Evolutionary conservation across 2,888 invertebrate genomes (phyloP), one percentile per base, ranked within the genome.

Genomic region (Nemurella pictetii): DNA sequence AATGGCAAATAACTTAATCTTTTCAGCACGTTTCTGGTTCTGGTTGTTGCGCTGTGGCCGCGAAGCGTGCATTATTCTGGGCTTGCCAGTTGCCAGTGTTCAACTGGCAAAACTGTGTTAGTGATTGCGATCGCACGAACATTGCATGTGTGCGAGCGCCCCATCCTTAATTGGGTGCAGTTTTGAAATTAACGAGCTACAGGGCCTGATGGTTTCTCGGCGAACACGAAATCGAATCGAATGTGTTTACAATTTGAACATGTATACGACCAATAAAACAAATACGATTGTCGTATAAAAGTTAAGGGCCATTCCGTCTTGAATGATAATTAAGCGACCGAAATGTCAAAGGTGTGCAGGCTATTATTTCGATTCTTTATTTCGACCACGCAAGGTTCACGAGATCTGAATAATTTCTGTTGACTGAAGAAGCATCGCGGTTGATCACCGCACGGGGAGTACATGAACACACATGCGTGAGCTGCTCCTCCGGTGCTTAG

Each of bases 1-100:
- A 75, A 75, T 75, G 75, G 75, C 75, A 75, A 75, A 75, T 75
- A 75, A 75, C 75, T 75, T 75, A 75, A 75, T 75, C 75, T 75
- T 75, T 75, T 75, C 75, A 75, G 75, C 75, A 75, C 75, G 75
- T 75, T 28, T 75, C 7, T 26, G 75, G 75, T 5, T 26, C 28
- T 75, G 28, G 26, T 9, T 28, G 75, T 27, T 26, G 75, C n/a
- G n/a, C n/a, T n/a, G n/a, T n/a, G n/a, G n/a, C n/a, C n/a, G n/a
- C n/a, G n/a, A n/a, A n/a, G n/a, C n/a, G n/a, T n/a, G n/a, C n/a
- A n/a, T n/a, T n/a, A n/a, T n/a, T n/a, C n/a, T 27, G 3, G 75
- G 27, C 26, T 27, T 3, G 28, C 20, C 7, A 1, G 75, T 75
- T 3, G 75, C 55, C 55, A 20, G 55, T 25, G 27, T 75, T 27